These are phyloP conservation scores for Trididemnum nubilum DNA, from an alignment of 23 tunicate species.

Conservation along the genomic window DNA sequence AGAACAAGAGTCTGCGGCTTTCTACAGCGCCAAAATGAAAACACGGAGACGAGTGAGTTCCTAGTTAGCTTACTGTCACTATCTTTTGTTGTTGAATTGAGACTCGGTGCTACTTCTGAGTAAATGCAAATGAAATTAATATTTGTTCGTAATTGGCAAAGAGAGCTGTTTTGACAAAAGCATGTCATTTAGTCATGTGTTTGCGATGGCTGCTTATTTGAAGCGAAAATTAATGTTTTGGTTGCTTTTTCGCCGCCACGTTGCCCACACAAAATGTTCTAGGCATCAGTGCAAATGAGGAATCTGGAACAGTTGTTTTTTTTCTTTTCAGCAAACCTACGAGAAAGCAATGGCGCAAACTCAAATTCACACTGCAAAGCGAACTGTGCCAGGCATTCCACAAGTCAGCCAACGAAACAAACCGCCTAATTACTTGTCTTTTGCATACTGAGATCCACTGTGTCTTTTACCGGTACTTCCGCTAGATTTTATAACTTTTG, in stretches of 20 bases:
- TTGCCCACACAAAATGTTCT: no score
- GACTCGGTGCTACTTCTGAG: neutral
- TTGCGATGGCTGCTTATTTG: no score
- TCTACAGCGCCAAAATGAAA: slow-evolving; percentile 72
- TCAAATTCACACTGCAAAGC: slow-evolving; percentile 54
- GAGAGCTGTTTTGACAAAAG: no score
- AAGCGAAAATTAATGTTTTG: no score
- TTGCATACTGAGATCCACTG: slow-evolving; percentile 22
- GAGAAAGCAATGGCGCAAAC: slow-evolving; percentile 66
- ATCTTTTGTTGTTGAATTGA: no score
- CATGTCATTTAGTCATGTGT: no score
- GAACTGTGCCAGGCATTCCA: slow-evolving; percentile 40
- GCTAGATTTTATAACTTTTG: neutral
- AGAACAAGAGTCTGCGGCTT: slow-evolving; percentile 66
- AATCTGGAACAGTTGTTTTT: no score
- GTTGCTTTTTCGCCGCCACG: neutral
- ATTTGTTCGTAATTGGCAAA: no score
- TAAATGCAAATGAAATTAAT: no score
- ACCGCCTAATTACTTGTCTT: slow-evolving; percentile 68
- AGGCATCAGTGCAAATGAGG: no score
- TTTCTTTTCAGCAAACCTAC: slow-evolving; percentile 45
- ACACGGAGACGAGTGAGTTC: slow-evolving; percentile 58
- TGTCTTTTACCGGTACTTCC: neutral
- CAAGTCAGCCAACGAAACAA: slow-evolving; percentile 43
- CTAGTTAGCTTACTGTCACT: neutral